These are phyloP conservation scores for Prunella strophiata DNA, from an alignment of 2,797 vertebrate genomes.

Conservation along the genomic window DNA sequence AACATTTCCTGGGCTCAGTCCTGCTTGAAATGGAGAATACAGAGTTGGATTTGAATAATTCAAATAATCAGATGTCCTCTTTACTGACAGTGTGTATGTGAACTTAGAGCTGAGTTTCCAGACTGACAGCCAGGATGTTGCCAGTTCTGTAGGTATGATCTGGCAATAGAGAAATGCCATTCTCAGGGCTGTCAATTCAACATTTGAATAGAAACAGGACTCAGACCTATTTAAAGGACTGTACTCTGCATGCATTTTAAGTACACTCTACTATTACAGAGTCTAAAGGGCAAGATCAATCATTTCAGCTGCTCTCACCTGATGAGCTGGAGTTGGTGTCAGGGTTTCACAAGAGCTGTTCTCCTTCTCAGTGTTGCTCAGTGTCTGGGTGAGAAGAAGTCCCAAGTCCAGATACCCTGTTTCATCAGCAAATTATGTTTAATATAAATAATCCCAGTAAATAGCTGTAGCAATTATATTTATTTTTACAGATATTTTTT, in stretches of 20 bases:
- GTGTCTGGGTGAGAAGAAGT: not conserved
- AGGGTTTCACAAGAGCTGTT: not conserved
- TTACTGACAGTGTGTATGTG: not conserved
- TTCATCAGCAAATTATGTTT: not conserved
- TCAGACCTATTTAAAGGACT: constrained; percentile 12
- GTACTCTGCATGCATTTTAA: constrained; percentile 17
- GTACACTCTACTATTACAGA: not conserved
- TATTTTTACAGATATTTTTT: not conserved
- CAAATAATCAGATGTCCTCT: not conserved
- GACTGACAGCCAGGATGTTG: not conserved
- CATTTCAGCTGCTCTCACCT: not conserved
- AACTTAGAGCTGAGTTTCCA: constrained; percentile 27
- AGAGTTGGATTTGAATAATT: not conserved
- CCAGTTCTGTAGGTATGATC: not conserved
- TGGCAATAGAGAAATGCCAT: not conserved
- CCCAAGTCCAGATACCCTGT: not conserved
- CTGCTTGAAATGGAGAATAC: not conserved
- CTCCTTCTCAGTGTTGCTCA: not conserved
- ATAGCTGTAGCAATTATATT: not conserved
- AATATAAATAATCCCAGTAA: not conserved
- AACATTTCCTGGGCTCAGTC: not conserved
- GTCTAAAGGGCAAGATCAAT: constrained; percentile 35
- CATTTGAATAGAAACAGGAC: constrained; percentile 2
- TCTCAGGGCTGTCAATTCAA: constrained; percentile 7
- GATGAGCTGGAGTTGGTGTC: accelerated